Evolutionary conservation across 1,140 invertebrate genomes (phyloP).

Genomic region (Holotrichia oblita): DNA sequence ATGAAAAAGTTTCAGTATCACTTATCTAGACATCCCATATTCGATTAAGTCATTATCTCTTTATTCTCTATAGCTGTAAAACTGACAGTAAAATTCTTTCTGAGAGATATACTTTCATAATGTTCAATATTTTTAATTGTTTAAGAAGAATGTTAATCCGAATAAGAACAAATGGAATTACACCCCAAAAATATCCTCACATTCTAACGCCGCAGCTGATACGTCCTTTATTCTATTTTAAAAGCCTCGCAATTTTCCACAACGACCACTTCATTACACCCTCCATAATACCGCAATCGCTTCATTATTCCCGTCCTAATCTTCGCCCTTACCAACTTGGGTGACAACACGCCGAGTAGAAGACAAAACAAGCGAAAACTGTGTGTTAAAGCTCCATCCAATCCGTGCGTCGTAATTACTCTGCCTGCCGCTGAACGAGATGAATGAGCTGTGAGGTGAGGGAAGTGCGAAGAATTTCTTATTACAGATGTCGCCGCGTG

Average conservation of each 20-base stretch:
- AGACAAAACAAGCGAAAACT: conserved; percentile 14
- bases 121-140: too few species aligned
- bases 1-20: too few species aligned
- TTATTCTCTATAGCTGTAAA: too few species aligned
- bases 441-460: not conserved
- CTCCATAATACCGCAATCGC: conserved; percentile 10
- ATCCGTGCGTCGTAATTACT: conserved; percentile 11
- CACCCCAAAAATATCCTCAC: not conserved
- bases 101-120: too few species aligned
- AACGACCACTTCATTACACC: conserved; percentile 7
- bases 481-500: conserved; percentile 13
- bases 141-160: too few species aligned
- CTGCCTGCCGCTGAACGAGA: conserved; percentile 34
- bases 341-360: not conserved
- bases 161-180: too few species aligned
- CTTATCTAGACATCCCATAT: too few species aligned
- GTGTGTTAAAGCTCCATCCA: conserved; percentile 10
- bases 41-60: too few species aligned
- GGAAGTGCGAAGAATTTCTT: conserved; percentile 17
- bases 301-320: conserved; percentile 4
- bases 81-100: too few species aligned
- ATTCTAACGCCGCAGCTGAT: not conserved
- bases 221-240: too few species aligned
- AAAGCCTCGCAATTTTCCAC: not conserved
- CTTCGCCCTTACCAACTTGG: not conserved